Percentiles rank a stretch among this genome's conserved stretches.
phyloP scores from a whole-genome alignment of 2,888 invertebrate species.

The Formica aserva region DNA sequence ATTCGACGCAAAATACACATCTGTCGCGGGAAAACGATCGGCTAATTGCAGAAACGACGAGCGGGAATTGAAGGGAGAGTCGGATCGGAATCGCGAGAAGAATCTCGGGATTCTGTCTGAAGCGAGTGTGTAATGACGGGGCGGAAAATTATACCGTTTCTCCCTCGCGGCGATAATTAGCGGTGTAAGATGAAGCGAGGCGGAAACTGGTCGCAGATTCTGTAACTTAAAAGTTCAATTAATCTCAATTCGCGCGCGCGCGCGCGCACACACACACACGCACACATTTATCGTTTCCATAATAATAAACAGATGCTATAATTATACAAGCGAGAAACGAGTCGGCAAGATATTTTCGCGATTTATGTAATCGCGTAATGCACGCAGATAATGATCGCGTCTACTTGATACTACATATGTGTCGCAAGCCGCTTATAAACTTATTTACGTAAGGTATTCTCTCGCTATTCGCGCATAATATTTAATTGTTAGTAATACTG shows the following conservation, averaged over 20 bases:
- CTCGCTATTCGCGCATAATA: slow-evolving; percentile 17
- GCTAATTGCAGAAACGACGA: background rate
- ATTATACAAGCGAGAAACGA: slow-evolving; percentile 11
- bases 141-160: slow-evolving; percentile 20
- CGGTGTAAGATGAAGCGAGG: slow-evolving; percentile 2
- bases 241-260: slow-evolving; percentile 8
- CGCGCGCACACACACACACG: background rate
- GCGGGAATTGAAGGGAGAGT: slow-evolving; percentile 26
- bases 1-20: background rate
- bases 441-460: slow-evolving; percentile 24
- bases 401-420: background rate
- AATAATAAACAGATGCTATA: slow-evolving; percentile 7
- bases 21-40: slow-evolving; percentile 18
- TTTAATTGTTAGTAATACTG: slow-evolving; percentile 47
- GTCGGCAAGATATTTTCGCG: background rate
- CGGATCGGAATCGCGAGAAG: background rate
- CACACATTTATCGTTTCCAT: background rate
- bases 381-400: background rate
- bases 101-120: background rate
- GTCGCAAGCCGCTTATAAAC: slow-evolving; percentile 19
- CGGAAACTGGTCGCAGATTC: background rate
- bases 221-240: slow-evolving; percentile 11
- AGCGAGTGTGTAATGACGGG: slow-evolving; percentile 27
- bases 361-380: background rate
- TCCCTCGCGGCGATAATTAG: slow-evolving; percentile 11